Conservation (phyloP, 2,888 invertebrate genomes). For the Callinectes sapidus region DNA sequence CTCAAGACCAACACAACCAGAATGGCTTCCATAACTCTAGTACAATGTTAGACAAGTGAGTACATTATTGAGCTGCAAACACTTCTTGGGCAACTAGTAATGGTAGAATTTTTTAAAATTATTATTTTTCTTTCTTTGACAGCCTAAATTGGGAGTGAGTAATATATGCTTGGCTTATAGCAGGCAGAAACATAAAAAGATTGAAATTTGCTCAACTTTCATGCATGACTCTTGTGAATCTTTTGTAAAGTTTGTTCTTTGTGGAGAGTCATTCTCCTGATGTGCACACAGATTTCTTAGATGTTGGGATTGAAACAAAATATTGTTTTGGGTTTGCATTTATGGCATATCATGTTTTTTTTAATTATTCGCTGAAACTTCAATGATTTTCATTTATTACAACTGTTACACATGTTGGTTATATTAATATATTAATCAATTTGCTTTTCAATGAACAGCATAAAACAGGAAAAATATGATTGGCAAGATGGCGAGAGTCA, state of each 20-base stretch:
- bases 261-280: not conserved
- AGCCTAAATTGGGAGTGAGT: not conserved
- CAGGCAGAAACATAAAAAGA: not conserved
- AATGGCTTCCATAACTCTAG: conserved; percentile 54
- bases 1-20: conserved; percentile 51
- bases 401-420: not conserved
- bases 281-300: too few species aligned
- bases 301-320: too few species aligned
- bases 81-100: not conserved
- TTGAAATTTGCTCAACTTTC: not conserved
- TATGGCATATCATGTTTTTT: not conserved
- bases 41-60: conserved; percentile 1
- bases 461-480: conserved; percentile 51
- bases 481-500: conserved; percentile 57
- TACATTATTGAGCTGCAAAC: too few species aligned
- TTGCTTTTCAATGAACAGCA: conserved; percentile 20
- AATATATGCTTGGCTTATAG: not conserved
- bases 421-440: not conserved
- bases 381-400: not conserved
- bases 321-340: not conserved
- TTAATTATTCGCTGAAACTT: not conserved
- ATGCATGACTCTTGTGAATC: not conserved
- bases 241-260: not conserved
- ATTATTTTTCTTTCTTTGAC: not conserved
- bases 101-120: not conserved